Percentiles rank a stretch among this genome's conserved stretches.
phyloP scores from a whole-genome alignment of 2,888 invertebrate genomes.

The Cantharis nigra region DNA sequence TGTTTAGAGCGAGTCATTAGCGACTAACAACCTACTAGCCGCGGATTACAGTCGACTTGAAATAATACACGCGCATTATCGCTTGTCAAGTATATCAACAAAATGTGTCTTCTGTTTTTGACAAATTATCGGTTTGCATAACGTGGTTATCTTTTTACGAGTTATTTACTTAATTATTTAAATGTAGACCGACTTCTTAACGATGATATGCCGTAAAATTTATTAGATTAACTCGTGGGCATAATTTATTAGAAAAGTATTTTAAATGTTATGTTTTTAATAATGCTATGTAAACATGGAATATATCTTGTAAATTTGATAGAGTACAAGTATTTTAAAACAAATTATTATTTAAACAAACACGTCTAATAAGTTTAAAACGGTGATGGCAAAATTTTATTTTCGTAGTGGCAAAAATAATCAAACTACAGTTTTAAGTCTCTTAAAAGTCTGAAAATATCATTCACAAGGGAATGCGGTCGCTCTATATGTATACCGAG shows the following conservation, averaged over 20 bases:
- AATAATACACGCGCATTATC: constrained; percentile 47
- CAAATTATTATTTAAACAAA: not conserved
- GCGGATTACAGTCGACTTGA: constrained; percentile 40
- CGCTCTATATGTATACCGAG: constrained; percentile 1
- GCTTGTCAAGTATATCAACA: constrained; percentile 49
- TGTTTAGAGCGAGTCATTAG: constrained; percentile 46
- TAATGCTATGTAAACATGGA: not conserved
- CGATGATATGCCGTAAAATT: not conserved
- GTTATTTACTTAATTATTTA: constrained; percentile 4
- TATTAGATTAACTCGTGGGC: not conserved
- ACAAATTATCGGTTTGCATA: constrained; percentile 39
- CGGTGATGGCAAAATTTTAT: not conserved
- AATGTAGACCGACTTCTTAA: not conserved
- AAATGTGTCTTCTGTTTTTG: constrained; percentile 42
- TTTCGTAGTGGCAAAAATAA: constrained; percentile 2
- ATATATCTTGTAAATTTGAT: not conserved
- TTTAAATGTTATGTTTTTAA: constrained; percentile 1
- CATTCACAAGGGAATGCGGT: constrained; percentile 3
- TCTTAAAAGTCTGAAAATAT: constrained; percentile 5
- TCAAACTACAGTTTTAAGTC: constrained; percentile 1
- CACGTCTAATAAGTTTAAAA: not conserved
- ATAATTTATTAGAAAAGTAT: not conserved
- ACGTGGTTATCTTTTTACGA: constrained; percentile 13
- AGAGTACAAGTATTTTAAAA: not conserved
- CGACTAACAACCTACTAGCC: constrained; percentile 43